Base-by-base conservation (phyloP, 2,797 vertebrate genomes). In the Meriones psammophilus region DNA sequence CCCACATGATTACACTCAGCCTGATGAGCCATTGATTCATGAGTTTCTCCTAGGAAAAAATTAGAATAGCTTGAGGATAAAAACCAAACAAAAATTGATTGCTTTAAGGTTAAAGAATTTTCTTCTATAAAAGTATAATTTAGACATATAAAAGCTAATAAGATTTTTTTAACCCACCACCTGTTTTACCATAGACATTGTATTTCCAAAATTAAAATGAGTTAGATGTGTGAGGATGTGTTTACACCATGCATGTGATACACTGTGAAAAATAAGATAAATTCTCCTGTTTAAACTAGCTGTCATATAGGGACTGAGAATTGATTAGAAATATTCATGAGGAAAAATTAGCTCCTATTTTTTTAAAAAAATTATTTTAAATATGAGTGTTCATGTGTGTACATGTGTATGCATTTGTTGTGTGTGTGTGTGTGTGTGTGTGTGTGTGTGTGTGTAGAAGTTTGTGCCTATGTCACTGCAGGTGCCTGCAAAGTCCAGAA, bases 1-100 rank as follows among this genome's bases (percentile, higher is more conserved):
- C 92, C 94, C 97, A 94, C 78, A 91, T 96, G 97, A 94, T 79
- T 89, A 77, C 95, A 96, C 96, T 98, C 95, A 97, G 60, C 88
- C 83, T 33, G 86, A 93, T 96, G 42, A 89, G 46, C 30, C 74
- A 64, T 54, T 4, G 95, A 98, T 97, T 98, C 93, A 87, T 83
- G 96, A 93, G 91, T 66, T 97, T 64, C 73, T 62, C 50, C 95
- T 85, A 56, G 26, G 79, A 28, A 13, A 86, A 56, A 84, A 71
- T 69, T 22, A 50, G 4, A 81, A 56, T 62, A 94, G 26, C 6
- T 79, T 88, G 76, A 96, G 90, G 2, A 58, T 58, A 56, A 58
- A 77, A n/a, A 28, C 1, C 0, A 87, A 71, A 6, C 0, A 87
- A 26, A 56, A 92, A 60, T 62, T 26, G 76, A 39, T 88, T 97